phyloP scores from a whole-genome alignment of 2,888 invertebrate species.

The Drosophila anomelani region DNA sequence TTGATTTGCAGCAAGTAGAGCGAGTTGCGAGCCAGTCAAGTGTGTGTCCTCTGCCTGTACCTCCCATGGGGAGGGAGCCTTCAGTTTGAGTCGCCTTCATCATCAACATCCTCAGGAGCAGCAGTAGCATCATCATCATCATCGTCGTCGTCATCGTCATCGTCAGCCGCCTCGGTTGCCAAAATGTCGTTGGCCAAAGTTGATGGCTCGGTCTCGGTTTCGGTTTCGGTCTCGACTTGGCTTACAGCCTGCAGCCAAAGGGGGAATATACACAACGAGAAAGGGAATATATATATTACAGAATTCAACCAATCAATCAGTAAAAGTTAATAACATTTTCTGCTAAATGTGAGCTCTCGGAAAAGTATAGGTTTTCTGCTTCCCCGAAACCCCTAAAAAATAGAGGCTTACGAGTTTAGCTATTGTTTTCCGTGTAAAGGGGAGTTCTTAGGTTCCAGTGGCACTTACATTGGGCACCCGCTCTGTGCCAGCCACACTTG shows the following conservation, averaged over 20 bases:
- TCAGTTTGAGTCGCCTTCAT: constrained; percentile 33
- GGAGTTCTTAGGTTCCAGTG: not conserved
- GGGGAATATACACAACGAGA: constrained; percentile 12
- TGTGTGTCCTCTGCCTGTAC: constrained; percentile 1
- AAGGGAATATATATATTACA: not conserved
- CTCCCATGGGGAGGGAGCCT: not conserved
- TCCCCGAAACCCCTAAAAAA: accelerated
- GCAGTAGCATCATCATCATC: constrained; percentile 1
- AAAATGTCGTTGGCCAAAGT: constrained; percentile 69
- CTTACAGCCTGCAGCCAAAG: constrained; percentile 44
- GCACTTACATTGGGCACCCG: constrained; percentile 27
- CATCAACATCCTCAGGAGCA: constrained; percentile 20
- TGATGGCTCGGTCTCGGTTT: constrained; percentile 60
- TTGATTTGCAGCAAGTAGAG: constrained; percentile 46
- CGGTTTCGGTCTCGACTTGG: constrained; percentile 51
- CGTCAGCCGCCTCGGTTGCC: constrained; percentile 56
- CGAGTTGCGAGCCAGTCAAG: constrained; percentile 33
- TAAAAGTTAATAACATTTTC: not conserved
- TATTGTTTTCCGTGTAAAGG: not conserved
- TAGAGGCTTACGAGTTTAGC: not conserved
- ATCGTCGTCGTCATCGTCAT: constrained; percentile 28
- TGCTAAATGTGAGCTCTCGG: not conserved
- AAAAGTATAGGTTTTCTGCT: not conserved
- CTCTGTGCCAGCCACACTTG: constrained; percentile 31
- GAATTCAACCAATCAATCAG: too few species aligned